Base-by-base conservation (phyloP, 2,797 vertebrate species). In the Myiotriccus ornatus region DNA sequence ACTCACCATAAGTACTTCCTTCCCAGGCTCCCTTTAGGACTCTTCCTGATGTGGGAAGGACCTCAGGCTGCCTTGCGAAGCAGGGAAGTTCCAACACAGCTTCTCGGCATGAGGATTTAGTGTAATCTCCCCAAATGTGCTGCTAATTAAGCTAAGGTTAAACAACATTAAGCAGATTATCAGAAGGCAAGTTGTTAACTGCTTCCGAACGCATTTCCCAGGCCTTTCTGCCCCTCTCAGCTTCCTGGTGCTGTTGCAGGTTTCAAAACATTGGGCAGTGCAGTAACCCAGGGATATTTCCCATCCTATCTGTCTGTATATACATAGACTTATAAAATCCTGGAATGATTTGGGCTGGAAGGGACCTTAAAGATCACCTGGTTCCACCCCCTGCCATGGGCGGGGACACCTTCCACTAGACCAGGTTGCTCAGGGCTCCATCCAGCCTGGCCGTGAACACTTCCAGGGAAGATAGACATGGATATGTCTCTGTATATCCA, bases 81-180 rank as follows among this genome's bases (percentile, higher is more conserved):
- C 2, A 69, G 57, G 39, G 68, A 77, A 68, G 56, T 69, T 79
- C 55, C 65, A 83, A 7, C 20, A 13, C 0, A 1, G 46, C 57
- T 89, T 88, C 37, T 28, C 52, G 13, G n/a, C n/a, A 6, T 0
- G 7, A 84, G 84, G 90, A 65, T 88, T 94, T 90, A 94, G 35
- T 27, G 17, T 94, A 93, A 94, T 95, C 95, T 93, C 84, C 37
- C 62, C 62, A 84, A 83, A 96, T 76, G 84, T 46, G 53, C 46
- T 23, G 14, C 74, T 95, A 92, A 94, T 95, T 87, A 73, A 90
- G 39, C 84, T 74, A 91, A 83, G 55, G 74, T 93, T 93, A 94
- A 96, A 90, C 85, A 91, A 37, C 43, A 14, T 46, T 92, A 93
- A 96, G 89, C 68, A 92, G 95, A 91, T 96, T 96, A 95, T 55